Evolutionary conservation across 1,140 invertebrate species (phyloP).

Genomic region (Sarcophaga bullata): DNA sequence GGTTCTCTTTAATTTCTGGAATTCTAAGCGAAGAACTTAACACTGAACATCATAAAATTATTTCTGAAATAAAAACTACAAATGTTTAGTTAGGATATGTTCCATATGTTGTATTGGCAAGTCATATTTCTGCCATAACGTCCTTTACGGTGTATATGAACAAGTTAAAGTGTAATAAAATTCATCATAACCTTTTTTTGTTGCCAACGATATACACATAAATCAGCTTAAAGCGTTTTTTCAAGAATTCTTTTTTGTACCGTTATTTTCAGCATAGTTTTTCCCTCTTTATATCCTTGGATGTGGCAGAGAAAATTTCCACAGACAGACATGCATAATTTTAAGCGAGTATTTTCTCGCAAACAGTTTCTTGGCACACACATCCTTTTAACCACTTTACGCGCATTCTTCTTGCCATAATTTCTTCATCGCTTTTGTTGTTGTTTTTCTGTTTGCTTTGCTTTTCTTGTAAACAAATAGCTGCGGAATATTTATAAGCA

Average conservation of each 20-base stretch:
- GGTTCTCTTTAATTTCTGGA: no score
- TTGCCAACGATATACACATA: slow-evolving; percentile 5
- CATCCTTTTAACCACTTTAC: slow-evolving; percentile 3
- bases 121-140: no score
- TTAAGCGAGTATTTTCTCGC: background rate
- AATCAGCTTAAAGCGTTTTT: slow-evolving; percentile 24
- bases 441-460: background rate
- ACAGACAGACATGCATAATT: background rate
- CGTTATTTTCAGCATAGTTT: background rate
- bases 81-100: no score
- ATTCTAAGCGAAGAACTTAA: no score
- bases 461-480: slow-evolving; percentile 19
- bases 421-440: background rate
- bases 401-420: background rate
- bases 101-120: no score
- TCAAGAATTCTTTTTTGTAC: background rate
- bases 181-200: slow-evolving; percentile 12
- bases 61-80: no score
- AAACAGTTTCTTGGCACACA: background rate
- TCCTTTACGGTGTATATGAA: background rate
- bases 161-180: slow-evolving; percentile 27
- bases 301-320: background rate
- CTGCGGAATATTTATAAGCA: slow-evolving; percentile 35
- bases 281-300: background rate
- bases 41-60: no score